phyloP scores from a whole-genome alignment of 2,888 invertebrate genomes.

The Gymnocheta viridis region DNA sequence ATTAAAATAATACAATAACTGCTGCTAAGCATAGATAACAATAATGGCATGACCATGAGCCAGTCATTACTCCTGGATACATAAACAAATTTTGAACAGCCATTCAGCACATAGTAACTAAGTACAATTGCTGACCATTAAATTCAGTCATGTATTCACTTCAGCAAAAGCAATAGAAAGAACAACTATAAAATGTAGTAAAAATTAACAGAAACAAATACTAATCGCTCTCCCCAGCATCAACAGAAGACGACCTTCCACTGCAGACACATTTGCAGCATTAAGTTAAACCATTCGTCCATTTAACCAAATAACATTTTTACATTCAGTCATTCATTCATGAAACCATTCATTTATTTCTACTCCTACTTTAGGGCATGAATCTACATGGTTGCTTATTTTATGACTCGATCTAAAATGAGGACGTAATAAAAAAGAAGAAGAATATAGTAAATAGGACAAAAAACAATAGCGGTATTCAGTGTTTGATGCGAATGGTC shows the following conservation, averaged over 20 bases:
- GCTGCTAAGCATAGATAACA: no score
- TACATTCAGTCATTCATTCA: slow-evolving; percentile 1
- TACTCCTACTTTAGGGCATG: neutral
- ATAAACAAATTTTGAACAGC: no score
- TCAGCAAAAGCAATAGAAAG: neutral
- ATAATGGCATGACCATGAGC: no score
- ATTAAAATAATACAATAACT: no score
- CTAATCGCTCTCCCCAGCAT: neutral
- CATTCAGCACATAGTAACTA: no score
- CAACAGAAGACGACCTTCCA: neutral
- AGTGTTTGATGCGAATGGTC: no score
- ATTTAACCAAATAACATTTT: neutral
- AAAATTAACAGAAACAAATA: neutral
- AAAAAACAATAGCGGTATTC: no score
- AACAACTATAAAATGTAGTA: neutral
- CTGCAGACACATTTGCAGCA: neutral
- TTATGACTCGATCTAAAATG: no score
- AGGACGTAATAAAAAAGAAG: no score
- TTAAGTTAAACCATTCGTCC: neutral
- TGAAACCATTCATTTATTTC: neutral
- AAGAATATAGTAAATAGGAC: no score
- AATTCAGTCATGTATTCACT: neutral
- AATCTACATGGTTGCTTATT: neutral
- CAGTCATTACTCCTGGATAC: no score
- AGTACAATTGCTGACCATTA: no score